Base-by-base conservation (phyloP, 2,113 vertebrate genomes). In the Cettia cetti region DNA sequence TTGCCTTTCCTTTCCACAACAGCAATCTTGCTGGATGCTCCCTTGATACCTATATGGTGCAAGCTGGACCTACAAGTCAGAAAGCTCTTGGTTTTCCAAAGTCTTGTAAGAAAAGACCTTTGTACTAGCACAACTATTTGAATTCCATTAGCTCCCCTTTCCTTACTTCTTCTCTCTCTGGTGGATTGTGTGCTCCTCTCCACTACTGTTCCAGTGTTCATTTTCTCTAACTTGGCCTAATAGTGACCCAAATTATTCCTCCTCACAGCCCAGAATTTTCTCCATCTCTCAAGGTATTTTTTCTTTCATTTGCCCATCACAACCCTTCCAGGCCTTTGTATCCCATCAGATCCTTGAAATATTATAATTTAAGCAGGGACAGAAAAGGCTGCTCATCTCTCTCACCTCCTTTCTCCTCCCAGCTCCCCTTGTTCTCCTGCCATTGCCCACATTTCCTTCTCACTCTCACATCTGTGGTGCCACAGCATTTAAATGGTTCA, bases 21-120 rank as follows among this genome's bases (percentile, higher is more conserved):
- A 2, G 6, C 15, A 77, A 50, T 23, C 10, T 26, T 40, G 22
- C 13, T 35, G 53, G 45, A 54, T 33, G 23, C 8, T 61, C 12
- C 44, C 15, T 47, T 0, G 0, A 15, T 18, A 23, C 21, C 45
- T 8, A 0, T 30, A 27, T 49, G 26, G 9, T 11, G 13, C 42
- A 47, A 31, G 6, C 19, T 54, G 22, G 21, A 83, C 15, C 7
- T 26, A 20, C 12, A 23, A 44, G 19, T 13, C 39, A 76, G 54
- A 74, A 86, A 65, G 37, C 4, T 13, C 33, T 2, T 12, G 3
- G 5, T 19, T 81, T 89, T 39, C 23, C 3, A 3, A 53, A 78
- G 13, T 31, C 30, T 64, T 35, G 2, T 10, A 35, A 75, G 59
- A 90, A 21, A 15, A 60, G 3, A 39, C 5, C 1, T 78, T 90